Conservation (phyloP, 1,140 invertebrate species). For the Atopsyche davidsoni region DNA sequence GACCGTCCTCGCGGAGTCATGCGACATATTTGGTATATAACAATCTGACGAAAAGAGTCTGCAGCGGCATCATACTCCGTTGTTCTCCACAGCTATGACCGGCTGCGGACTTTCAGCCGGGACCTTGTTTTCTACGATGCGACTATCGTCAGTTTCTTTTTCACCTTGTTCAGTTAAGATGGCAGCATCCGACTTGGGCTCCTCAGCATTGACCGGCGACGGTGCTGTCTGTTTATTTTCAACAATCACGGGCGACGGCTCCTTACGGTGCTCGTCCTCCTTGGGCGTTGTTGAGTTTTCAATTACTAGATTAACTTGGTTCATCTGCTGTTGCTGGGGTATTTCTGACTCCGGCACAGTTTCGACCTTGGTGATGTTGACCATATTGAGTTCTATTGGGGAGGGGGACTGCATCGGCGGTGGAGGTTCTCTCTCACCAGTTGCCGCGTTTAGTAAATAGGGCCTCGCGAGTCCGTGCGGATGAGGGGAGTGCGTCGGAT, state of each 20-base stretch:
- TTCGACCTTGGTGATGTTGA: not conserved
- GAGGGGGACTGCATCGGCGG: conserved; percentile 7
- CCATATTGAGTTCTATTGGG: conserved; percentile 7
- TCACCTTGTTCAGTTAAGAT: conserved; percentile 11
- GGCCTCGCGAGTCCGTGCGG: conserved; percentile 26
- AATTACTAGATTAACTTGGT: conserved; percentile 5
- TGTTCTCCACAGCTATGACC: conserved; percentile 15
- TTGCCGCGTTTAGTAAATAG: conserved; percentile 5
- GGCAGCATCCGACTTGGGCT: conserved; percentile 5
- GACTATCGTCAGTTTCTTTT: conserved; percentile 11
- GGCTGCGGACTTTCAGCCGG: conserved; percentile 3
- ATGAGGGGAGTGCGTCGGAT: conserved; percentile 27
- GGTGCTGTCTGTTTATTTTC: conserved; percentile 4
- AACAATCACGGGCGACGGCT: conserved; percentile 7
- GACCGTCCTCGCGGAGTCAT: no score
- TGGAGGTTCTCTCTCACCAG: conserved; percentile 10
- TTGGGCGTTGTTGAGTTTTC: conserved; percentile 14
- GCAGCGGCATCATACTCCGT: conserved; percentile 27
- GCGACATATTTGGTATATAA: no score
- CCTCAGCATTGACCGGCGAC: conserved; percentile 3
- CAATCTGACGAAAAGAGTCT: no score
- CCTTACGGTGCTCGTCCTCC: conserved; percentile 13
- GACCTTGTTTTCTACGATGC: not conserved
- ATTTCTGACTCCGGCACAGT: not conserved
- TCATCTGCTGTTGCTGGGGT: conserved; percentile 1